Base-by-base conservation (phyloP, 2,113 vertebrate genomes). In the Noctilio leporinus region DNA sequence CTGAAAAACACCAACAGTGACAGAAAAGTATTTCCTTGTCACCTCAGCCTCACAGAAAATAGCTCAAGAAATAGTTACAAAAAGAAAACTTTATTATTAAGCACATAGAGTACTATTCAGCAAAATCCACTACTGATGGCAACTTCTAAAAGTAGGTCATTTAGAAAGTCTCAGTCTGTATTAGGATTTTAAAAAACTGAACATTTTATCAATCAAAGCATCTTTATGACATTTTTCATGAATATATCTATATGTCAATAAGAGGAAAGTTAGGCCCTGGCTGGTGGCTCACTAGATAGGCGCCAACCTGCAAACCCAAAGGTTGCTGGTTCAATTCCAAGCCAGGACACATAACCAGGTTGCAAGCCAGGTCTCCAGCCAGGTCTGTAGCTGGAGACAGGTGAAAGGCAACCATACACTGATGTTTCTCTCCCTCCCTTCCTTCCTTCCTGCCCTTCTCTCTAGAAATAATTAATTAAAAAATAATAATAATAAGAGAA, bases 11-110 rank as follows among this genome's bases (percentile, higher is more conserved):
- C 59, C n/a, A 92, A 49, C 38, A 81, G 45, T 86, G 94, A 97
- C 82, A 97, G 28, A 85, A 70, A 96, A 96, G 94, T 94, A 95
- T 72, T 97, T 95, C 96, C 96, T 91, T 55, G 73, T 96, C 95
- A 93, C 86, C 86, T 97, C 96, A 94, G 51, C 92, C 97, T 88
- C 62, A 76, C 7, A 91, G 77, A 47, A 10, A 96, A 93, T 26
- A 90, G 57, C 65, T 97, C 28, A 96, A 95, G 67, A 96, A 96
- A 83, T 84, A 78, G 38, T 93, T 91, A 93, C 49, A 93, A 96
- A 97, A 80, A 69, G 83, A 83, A 97, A 82, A 69, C 43, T 86
- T 82, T 89, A 91, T 69, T 55, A 96, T 87, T 93, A 96, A 94
- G 77, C 49, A 92, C 57, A 97, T 43, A 94, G 0, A 96, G 77